Evolutionary conservation across 2,797 vertebrate species (phyloP).

Genomic region (Peromyscus nudipes): DNA sequence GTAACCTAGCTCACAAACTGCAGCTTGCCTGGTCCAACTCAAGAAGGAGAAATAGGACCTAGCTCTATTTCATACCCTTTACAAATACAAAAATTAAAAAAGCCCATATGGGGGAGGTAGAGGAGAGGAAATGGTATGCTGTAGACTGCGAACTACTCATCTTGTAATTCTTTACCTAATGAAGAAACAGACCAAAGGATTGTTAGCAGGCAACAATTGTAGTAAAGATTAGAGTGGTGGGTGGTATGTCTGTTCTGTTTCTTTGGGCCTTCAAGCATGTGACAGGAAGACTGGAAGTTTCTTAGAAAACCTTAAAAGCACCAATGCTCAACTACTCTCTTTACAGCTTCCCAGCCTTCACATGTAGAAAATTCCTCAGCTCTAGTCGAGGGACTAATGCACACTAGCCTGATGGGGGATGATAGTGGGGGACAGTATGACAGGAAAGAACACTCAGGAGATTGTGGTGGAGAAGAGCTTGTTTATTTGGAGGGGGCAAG

Average conservation of each 20-base stretch:
- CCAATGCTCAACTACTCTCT: not conserved
- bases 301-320: not conserved
- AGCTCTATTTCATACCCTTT: not conserved
- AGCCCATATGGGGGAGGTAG: not conserved
- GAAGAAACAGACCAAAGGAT: not conserved
- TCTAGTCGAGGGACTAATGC: not conserved
- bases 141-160: not conserved
- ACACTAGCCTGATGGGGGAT: no score
- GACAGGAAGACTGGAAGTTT: not conserved
- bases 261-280: not conserved
- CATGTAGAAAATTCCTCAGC: not conserved
- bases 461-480: not conserved
- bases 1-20: not conserved
- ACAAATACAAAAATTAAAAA: not conserved
- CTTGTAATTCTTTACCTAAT: not conserved
- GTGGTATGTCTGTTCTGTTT: not conserved
- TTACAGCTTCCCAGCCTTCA: not conserved
- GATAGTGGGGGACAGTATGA: not conserved
- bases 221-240: not conserved
- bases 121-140: not conserved
- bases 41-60: not conserved
- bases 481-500: not conserved
- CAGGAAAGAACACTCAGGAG: not conserved
- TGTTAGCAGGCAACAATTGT: not conserved
- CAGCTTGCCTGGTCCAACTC: not conserved